phyloP scores from a whole-genome alignment of 2,113 vertebrate genomes.

The Cavia aperea region DNA sequence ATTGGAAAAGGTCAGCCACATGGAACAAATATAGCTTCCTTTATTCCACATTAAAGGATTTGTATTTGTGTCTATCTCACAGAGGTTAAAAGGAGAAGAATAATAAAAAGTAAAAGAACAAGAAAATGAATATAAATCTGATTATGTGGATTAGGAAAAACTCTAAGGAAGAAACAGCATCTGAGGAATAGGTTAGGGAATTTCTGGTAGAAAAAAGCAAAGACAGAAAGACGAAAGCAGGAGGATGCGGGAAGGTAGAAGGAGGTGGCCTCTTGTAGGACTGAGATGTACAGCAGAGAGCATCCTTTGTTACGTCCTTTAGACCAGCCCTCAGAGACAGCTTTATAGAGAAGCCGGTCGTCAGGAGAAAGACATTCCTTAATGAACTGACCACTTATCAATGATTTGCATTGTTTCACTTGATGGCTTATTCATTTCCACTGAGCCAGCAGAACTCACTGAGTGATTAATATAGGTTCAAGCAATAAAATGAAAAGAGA shows the following conservation, averaged over 20 bases:
- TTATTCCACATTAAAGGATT: not conserved
- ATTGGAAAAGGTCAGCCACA: not conserved
- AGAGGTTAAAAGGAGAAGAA: constrained; percentile 10
- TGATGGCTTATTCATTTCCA: not conserved
- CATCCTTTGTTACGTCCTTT: rapidly evolving
- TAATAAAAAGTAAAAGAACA: not conserved
- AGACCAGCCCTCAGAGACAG: not conserved
- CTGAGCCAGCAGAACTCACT: not conserved
- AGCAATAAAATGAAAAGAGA: not conserved
- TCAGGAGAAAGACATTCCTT: not conserved
- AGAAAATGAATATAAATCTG: not conserved
- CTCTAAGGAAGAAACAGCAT: not conserved
- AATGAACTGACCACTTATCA: no score
- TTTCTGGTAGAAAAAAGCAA: not conserved
- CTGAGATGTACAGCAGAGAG: no score
- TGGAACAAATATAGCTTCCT: not conserved
- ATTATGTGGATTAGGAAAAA: not conserved
- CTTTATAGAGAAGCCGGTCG: not conserved
- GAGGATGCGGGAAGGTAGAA: not conserved
- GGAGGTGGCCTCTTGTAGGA: rapidly evolving
- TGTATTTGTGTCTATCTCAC: not conserved
- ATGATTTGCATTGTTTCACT: not conserved
- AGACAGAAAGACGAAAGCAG: not conserved
- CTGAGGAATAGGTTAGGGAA: not conserved
- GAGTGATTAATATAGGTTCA: no score